Evolutionary conservation across 2,888 invertebrate genomes (phyloP).

Genomic region (Eubasilissa splendida): DNA sequence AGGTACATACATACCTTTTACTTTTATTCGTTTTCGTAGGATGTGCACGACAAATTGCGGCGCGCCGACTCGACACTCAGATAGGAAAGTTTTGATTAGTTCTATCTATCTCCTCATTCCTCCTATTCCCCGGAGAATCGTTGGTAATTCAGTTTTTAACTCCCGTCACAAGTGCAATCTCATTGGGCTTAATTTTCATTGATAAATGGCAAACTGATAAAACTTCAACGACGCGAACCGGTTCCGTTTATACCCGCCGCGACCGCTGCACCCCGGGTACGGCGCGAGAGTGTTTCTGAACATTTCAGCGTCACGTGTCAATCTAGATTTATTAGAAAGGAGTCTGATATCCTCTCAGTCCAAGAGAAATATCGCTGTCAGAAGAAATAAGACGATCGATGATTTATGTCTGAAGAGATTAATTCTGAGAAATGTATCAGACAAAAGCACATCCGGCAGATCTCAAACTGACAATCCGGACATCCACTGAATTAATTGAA

Average conservation of each 20-base stretch:
- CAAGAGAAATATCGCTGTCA: constrained; percentile 24
- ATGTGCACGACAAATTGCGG: neutral
- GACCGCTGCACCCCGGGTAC: constrained; percentile 21
- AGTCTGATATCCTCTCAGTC: constrained; percentile 4
- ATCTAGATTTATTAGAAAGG: constrained; percentile 34
- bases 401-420: constrained; percentile 23
- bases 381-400: constrained; percentile 21
- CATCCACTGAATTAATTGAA: neutral
- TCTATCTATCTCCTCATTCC: constrained; percentile 33
- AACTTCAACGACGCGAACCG: constrained; percentile 36
- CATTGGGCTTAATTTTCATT: constrained; percentile 52
- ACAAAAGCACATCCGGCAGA: neutral
- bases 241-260: neutral
- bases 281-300: neutral
- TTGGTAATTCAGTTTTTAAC: constrained; percentile 51
- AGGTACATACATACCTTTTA: neutral
- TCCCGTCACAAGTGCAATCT: constrained; percentile 50
- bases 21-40: neutral
- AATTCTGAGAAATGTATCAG: constrained; percentile 2
- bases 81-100: constrained; percentile 55
- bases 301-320: constrained; percentile 19
- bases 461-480: neutral
- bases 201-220: constrained; percentile 49
- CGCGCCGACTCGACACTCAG: constrained; percentile 10
- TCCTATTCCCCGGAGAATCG: constrained; percentile 36